Conservation (phyloP, 2,113 vertebrate species). For the Desmodus rotundus region DNA sequence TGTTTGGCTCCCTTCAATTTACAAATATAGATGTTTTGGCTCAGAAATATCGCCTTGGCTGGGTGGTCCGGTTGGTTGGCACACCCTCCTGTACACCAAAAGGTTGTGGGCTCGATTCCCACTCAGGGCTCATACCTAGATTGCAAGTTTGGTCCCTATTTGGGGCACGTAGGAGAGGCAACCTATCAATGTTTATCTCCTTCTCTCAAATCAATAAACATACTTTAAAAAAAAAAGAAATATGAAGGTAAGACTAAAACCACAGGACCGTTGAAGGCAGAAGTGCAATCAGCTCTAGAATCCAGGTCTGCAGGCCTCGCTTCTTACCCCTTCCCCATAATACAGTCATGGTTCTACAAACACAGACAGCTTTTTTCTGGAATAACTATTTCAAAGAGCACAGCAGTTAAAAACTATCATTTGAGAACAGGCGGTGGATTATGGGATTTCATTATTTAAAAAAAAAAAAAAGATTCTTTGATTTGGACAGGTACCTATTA, state of each 20-base stretch:
- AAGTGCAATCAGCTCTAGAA: background rate
- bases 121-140: too few species aligned
- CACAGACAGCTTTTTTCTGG: background rate
- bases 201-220: too few species aligned
- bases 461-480: background rate
- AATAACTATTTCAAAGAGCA: background rate
- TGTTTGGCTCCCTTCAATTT: background rate
- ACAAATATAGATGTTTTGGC: background rate
- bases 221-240: too few species aligned
- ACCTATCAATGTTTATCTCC: too few species aligned
- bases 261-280: background rate
- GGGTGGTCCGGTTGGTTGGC: too few species aligned
- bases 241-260: background rate
- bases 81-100: too few species aligned
- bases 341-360: background rate
- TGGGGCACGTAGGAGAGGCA: too few species aligned
- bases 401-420: background rate
- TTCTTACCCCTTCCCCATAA: background rate
- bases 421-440: background rate
- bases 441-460: background rate
- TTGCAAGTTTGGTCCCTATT: too few species aligned
- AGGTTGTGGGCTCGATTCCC: too few species aligned
- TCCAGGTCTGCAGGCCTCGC: accelerated
- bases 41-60: background rate
- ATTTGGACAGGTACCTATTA: background rate